Evolutionary conservation across 2,888 invertebrate species (phyloP), one percentile per base, ranked within the genome.

Genomic region (Drepanosiphum platanoidis): DNA sequence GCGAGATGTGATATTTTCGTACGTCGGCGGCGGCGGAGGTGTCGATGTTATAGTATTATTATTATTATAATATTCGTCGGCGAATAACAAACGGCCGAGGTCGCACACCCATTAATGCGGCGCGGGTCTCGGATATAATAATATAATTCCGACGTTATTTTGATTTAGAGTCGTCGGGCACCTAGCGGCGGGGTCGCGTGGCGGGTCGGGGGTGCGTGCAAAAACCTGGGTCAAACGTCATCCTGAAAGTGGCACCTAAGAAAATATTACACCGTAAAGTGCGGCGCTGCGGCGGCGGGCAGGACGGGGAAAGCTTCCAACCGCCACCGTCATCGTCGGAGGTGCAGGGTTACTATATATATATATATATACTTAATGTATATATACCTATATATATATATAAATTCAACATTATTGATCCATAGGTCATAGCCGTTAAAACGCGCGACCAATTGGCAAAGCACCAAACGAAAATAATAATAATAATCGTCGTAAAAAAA

Each of bases 201-300:
- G 66, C 3, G 11, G 32, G 8, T 3, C 15, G 68, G 42, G 27
- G 4, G 32, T n/a, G 34, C 18, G n/a, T n/a, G 36, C n/a, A 58
- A 80, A 68, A 70, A 70, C 58, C 36, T 58, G 1, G 81, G 81
- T 71, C 70, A 71, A 81, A 70, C 80, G 79, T 30, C 81, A 32
- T 84, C 66, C 74, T 84, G 75, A 66, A 84, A 75, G 83, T 84
- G 75, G 83, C 75, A 58, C 46, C 36, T 77, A 30, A 75, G 83
- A 75, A 84, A 84, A 84, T 84, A 84, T 84, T 75, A 46, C 61
- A 42, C 61, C 30, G 79, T 61, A 82, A 39, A 64, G 34, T 13
- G 64, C 13, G 71, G 22, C 5, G 64, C 27, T 13, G 64, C n/a
- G 11, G 39, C 22, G 61, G 61, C n/a, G 22, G 27, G 61, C 58